Base-by-base conservation (phyloP, 2,888 invertebrate genomes). In the Zygothrica quintamaculata region DNA sequence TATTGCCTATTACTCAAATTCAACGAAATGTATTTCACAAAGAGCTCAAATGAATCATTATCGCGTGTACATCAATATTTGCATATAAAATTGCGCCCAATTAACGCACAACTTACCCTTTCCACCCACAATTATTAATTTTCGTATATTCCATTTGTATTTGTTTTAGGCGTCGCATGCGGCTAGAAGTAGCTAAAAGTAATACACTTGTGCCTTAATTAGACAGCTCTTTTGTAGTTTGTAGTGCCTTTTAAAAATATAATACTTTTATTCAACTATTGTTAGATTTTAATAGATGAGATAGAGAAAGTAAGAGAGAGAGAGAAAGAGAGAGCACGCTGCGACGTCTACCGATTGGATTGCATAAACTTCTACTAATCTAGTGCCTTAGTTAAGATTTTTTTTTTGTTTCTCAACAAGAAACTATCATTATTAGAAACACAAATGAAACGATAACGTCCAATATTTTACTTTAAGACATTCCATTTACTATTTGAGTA, bases 321-420 rank as follows among this genome's bases (percentile, higher is more conserved):
- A 29, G 29, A 29, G 29, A 29, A 5, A 29, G 29, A 29, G 9
- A 29, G 50, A 18, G 11, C 39, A 33, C 48, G 37, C 26, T 59
- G 64, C 55, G 57, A 48, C 67, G 65, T 56, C 39, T 33, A 31
- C 47, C 39, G 9, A 77, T 79, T 77, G 69, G 67, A 71, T 84
- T 84, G 84, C 84, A 84, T 84, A 87, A 84, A 84, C 87, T 74
- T 84, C 72, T 69, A 76, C 72, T 76, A 74, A 74, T 56, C 62
- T 74, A 84, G 74, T 72, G 69, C 67, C 69, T 58, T 73, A 78
- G 65, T 58, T 82, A 69, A 71, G 76, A 52, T 31, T 56, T 40
- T 16, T 9, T 37, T 36, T 26, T 13, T 8, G 34, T 33, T 25
- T 29, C 46, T 42, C 26, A 48, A n/a, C n/a, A n/a, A n/a, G n/a